Base-by-base conservation (phyloP, 2,113 vertebrate species). In the Vidua chalybeata region DNA sequence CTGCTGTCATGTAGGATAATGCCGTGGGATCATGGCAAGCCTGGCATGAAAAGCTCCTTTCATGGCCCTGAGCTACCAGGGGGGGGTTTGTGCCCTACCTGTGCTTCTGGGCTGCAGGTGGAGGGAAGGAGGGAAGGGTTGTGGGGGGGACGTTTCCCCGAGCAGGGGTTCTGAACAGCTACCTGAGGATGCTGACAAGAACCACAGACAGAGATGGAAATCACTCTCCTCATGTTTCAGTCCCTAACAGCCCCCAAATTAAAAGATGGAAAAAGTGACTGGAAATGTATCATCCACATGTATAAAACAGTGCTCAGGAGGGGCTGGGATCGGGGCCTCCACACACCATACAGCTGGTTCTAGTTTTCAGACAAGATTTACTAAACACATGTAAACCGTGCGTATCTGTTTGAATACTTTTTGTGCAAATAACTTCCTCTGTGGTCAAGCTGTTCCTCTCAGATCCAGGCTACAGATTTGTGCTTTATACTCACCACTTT, bases 351-450 rank as follows among this genome's bases (percentile, higher is more conserved):
- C 96, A 97, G 95, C 95, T 97, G 96, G 95, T 96, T 96, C 91
- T 91, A 72, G 94, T 97, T 97, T 96, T 95, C 94, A 95, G 95
- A 96, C 96, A 96, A 94, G 96, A 96, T 97, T 97, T 97, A 96
- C 96, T 96, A 97, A 97, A 97, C 95, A 97, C 96, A 97, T 97
- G 95, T 97, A 97, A 97, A 97, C 94, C 91, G 81, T 96, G 95
- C 96, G 48, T 96, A 96, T 95, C 94, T 97, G 93, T 97, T 97
- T 96, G 96, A 97, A 97, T 97, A 96, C 91, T 97, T 97, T 89
- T 87, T 95, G 93, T 91, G 94, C 95, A 96, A 96, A 97, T 96
- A 97, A 95, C 95, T 97, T 96, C 96, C 95, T 97, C 95, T 96
- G 94, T 96, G 96, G 95, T 97, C 94, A 96, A 96, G 95, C 93